Percentiles rank a stretch among this genome's conserved stretches.
These are phyloP conservation scores for Mya arenaria DNA, from an alignment of 1,140 invertebrate genomes.

Conservation along the genomic window DNA sequence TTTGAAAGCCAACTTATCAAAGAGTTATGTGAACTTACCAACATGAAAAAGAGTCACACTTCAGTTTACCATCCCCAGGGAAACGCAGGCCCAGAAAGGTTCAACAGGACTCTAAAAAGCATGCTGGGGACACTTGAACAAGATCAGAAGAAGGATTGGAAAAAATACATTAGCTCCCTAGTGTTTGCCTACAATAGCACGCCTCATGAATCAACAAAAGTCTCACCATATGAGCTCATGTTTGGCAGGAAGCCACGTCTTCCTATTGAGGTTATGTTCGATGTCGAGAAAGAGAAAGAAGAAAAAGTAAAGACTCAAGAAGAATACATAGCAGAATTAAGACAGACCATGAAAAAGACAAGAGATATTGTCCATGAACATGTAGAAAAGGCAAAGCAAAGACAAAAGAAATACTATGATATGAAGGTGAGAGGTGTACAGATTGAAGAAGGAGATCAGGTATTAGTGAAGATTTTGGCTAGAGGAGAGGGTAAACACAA, in stretches of 20 bases:
- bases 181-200: slow-evolving; percentile 24
- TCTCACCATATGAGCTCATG: slow-evolving; percentile 31
- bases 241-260: slow-evolving; percentile 29
- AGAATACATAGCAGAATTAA: slow-evolving; percentile 14
- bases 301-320: background rate
- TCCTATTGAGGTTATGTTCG: slow-evolving; percentile 11
- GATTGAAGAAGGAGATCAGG: background rate
- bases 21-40: slow-evolving; percentile 31
- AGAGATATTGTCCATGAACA: slow-evolving; percentile 4
- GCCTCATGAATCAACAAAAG: slow-evolving; percentile 16
- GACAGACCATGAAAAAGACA: background rate
- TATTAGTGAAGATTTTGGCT: slow-evolving; percentile 5
- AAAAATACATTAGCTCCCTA: slow-evolving; percentile 2
- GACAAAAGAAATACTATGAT: slow-evolving; percentile 1
- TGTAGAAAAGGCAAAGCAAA: background rate
- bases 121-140: slow-evolving; percentile 17
- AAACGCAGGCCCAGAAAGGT: slow-evolving; percentile 29
- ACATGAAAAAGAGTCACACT: slow-evolving; percentile 25
- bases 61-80: slow-evolving; percentile 33
- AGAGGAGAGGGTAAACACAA: background rate
- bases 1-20: slow-evolving; percentile 30
- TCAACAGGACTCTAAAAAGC: slow-evolving; percentile 24
- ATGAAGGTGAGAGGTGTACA: slow-evolving; percentile 6
- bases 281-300: background rate
- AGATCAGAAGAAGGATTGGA: slow-evolving; percentile 26